phyloP scores from a whole-genome alignment of 35 echinoderm and acorn worm species.

The Patiria miniata region DNA sequence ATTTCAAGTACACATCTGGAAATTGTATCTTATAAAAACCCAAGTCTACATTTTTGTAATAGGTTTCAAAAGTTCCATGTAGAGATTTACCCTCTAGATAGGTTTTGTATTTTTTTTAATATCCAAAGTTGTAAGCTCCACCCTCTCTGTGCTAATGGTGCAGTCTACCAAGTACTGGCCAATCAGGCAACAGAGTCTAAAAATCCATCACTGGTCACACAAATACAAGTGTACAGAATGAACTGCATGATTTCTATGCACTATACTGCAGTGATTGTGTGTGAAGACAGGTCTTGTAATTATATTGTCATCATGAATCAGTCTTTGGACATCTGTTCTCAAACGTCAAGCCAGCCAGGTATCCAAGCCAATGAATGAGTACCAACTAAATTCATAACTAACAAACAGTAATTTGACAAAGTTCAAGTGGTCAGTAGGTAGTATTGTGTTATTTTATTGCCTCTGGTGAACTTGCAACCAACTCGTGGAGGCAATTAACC shows the following conservation, averaged over 20 bases:
- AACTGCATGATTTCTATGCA: too few species aligned
- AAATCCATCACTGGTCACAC: not conserved
- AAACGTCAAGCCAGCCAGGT: not conserved
- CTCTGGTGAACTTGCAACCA: not conserved
- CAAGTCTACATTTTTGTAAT: too few species aligned
- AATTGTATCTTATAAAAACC: too few species aligned
- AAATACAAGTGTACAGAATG: too few species aligned
- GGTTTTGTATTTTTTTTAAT: too few species aligned
- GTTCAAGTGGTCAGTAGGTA: constrained; percentile 18
- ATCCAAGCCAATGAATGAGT: not conserved
- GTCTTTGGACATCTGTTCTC: not conserved
- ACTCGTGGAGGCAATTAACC: too few species aligned
- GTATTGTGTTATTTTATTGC: not conserved
- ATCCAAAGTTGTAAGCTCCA: too few species aligned
- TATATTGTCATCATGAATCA: not conserved
- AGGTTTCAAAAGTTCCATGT: too few species aligned
- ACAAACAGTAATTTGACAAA: not conserved
- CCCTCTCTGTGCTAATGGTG: not conserved
- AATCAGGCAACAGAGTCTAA: not conserved
- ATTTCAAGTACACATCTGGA: too few species aligned
- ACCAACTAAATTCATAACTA: not conserved
- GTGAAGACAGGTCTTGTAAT: too few species aligned
- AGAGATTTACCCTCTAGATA: too few species aligned
- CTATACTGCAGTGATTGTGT: too few species aligned
- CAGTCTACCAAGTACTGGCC: not conserved